A percentile compares a stretch with the other conserved stretches of the same genome.
phyloP scores from a whole-genome alignment of 2,888 invertebrate genomes.

The Zele albiditarsus region DNA sequence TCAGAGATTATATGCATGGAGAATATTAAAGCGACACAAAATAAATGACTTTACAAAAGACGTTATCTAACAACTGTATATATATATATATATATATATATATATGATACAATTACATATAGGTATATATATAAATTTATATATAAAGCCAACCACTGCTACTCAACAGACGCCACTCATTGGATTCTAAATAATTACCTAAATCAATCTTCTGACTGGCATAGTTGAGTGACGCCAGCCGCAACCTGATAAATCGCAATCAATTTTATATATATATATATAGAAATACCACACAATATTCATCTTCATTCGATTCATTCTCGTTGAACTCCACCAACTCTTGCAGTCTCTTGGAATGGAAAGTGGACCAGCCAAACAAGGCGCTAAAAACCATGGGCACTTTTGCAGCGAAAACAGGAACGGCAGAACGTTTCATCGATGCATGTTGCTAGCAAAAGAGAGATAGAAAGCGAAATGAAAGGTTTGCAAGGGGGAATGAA shows the following conservation, averaged over 20 bases:
- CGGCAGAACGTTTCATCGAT: conserved; percentile 13
- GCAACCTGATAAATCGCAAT: conserved; percentile 25
- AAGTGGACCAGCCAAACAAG: conserved; percentile 33
- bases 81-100: conserved; percentile 13
- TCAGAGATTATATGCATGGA: neutral
- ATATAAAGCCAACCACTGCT: neutral
- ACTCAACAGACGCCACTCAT: conserved; percentile 10
- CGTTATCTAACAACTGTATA: conserved; percentile 9
- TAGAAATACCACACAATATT: neutral
- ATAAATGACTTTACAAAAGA: conserved; percentile 6
- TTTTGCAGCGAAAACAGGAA: conserved; percentile 18
- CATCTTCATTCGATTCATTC: conserved; percentile 26
- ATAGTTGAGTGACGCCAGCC: conserved; percentile 16
- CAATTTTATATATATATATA: conserved; percentile 17
- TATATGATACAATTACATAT: neutral
- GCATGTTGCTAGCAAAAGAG: conserved; percentile 17
- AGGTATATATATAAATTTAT: neutral
- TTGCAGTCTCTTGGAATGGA: conserved; percentile 19
- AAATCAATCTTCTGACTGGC: conserved; percentile 24
- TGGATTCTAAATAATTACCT: conserved; percentile 22
- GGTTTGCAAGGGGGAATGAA: neutral
- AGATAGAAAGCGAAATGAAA: conserved; percentile 8
- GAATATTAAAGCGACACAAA: conserved; percentile 2
- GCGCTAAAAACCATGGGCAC: conserved; percentile 13
- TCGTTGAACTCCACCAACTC: neutral